Percentiles rank a stretch among this genome's conserved stretches.
phyloP scores from a whole-genome alignment of 2,888 invertebrate genomes.

The Erpobdella octoculata region DNA sequence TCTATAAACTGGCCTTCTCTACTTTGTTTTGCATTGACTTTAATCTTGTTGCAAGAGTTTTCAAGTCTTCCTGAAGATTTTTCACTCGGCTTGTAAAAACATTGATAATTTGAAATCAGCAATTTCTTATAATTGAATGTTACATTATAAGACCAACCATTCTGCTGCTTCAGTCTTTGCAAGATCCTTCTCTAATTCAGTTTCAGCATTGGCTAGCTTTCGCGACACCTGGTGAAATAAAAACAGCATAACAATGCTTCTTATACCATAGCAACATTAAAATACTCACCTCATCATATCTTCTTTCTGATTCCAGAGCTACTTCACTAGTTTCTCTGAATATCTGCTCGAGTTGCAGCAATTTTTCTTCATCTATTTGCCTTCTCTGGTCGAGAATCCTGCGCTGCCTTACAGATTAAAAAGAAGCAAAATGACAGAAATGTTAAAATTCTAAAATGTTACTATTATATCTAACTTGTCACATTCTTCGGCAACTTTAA shows the following conservation, averaged over 20 bases:
- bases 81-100: conserved; percentile 17
- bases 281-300: conserved; percentile 25
- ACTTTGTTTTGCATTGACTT: conserved; percentile 28
- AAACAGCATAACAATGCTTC: background rate
- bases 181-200: conserved; percentile 26
- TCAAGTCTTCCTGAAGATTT: conserved; percentile 27
- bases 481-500: conserved; percentile 30
- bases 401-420: conserved; percentile 19
- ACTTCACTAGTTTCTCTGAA: conserved; percentile 28
- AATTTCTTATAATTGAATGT: background rate
- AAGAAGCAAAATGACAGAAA: background rate
- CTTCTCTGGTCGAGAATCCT: conserved; percentile 8
- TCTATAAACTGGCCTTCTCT: conserved; percentile 21
- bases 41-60: conserved; percentile 15
- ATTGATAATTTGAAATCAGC: too few species aligned
- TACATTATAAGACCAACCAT: background rate
- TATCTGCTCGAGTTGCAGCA: conserved; percentile 22
- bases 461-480: conserved; percentile 19
- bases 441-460: background rate
- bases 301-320: conserved; percentile 27
- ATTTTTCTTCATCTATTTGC: conserved; percentile 22
- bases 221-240: conserved; percentile 18
- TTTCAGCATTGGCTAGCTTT: conserved; percentile 25
- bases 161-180: conserved; percentile 28
- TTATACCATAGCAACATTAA: background rate